phyloP scores from a whole-genome alignment of 2,888 invertebrate species.

The Drosophila affinis region DNA sequence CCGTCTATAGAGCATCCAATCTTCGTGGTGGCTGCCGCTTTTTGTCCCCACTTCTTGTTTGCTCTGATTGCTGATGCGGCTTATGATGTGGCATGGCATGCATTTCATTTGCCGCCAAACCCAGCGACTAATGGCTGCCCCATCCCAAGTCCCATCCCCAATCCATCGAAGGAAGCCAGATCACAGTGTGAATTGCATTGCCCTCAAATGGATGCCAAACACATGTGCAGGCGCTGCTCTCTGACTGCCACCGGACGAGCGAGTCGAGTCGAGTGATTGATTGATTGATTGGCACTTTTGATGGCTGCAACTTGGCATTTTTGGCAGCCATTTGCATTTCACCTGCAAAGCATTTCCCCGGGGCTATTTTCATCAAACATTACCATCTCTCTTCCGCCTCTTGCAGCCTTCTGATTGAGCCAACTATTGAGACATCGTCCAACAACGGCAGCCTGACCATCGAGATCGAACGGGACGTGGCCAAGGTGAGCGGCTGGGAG shows the following conservation, averaged over 20 bases:
- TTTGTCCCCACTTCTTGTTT: constrained; percentile 16
- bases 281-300: constrained; percentile 70
- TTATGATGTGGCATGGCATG: constrained; percentile 39
- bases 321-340: constrained; percentile 60
- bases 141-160: neutral
- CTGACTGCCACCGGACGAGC: constrained; percentile 28
- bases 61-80: constrained; percentile 36
- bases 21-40: neutral
- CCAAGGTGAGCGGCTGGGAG: constrained; percentile 71
- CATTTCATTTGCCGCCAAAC: constrained; percentile 44
- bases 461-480: constrained; percentile 78
- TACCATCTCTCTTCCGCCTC: neutral
- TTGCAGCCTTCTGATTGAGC: constrained; percentile 82
- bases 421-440: constrained; percentile 78
- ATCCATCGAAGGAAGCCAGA: constrained; percentile 26
- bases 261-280: constrained; percentile 38
- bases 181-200: constrained; percentile 32
- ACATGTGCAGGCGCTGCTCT: constrained; percentile 29
- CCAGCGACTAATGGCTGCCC: constrained; percentile 28
- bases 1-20: constrained; percentile 5
- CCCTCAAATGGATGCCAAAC: constrained; percentile 42
- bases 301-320: constrained; percentile 61
- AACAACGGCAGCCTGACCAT: constrained; percentile 82
- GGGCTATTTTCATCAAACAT: constrained; percentile 26
- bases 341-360: constrained; percentile 28